Base-by-base conservation (phyloP, 2,888 invertebrate genomes). In the Synanthedon vespiformis region DNA sequence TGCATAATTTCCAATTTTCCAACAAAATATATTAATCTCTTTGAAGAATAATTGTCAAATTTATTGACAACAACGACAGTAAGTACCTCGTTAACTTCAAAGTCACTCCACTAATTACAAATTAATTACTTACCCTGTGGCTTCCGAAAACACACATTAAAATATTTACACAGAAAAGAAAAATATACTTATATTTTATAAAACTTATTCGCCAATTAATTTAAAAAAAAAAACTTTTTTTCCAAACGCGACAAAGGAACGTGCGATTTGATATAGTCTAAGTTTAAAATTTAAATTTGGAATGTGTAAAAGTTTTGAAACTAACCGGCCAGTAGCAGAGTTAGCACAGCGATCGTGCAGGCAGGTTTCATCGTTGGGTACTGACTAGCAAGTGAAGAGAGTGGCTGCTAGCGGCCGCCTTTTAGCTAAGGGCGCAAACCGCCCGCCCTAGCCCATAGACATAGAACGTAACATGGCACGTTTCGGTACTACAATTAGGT, bases 241-340 rank as follows among this genome's bases (percentile, higher is more conserved):
- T 34, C 10, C 34, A 10, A 2, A 8, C 34, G 34, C 10, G 34
- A 34, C 10, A 34, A 10, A 34, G 34, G 34, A 34, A 34, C 8
- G 34, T 34, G 34, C 34, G 34, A 34, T 10, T 34, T 34, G 34
- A 34, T 34, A 11, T 14, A 3, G 48, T 48, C 14, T 48, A 18
- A 40, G 48, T 48, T 48, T 48, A 48, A 40, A 50, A 13, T 50
- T 50, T n/a, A 34, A 40, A 51, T 16, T n/a, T 49, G n/a, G 40
- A 52, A 52, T 14, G 48, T 34, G 34, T 5, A 34, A 40, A 49
- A 40, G 11, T 49, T 47, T 49, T 12, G 40, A 50, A 60, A 68
- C 69, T 71, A 58, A 85, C 84, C 84, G 71, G 77, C 74, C 58
- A 84, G 70, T 53, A 80, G 63, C 57, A 81, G 61, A 56, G 73